Evolutionary conservation across 2,113 vertebrate genomes (phyloP).

Genomic region (Strigops habroptila): DNA sequence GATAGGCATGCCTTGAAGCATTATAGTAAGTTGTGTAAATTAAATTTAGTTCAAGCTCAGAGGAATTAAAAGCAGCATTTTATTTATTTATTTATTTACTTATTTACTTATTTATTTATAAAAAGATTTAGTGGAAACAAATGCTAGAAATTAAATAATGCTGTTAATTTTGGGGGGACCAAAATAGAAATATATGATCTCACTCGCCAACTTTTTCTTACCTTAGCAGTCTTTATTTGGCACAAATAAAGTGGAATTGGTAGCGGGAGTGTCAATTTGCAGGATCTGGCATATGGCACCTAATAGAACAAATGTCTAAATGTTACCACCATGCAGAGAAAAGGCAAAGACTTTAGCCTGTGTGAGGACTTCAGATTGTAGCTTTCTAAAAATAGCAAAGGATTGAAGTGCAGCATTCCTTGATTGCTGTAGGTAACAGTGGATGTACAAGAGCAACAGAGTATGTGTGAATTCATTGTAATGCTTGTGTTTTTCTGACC

Average conservation of each 20-base stretch:
- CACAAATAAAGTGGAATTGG: not conserved
- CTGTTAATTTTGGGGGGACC: not conserved
- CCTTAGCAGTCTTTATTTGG: not conserved
- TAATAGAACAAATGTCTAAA: not conserved
- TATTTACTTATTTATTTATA: not conserved
- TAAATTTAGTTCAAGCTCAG: not conserved
- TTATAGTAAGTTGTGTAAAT: not conserved
- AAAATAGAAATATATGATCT: not conserved
- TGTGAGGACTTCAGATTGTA: not conserved
- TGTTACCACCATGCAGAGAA: not conserved
- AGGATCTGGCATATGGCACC: not conserved
- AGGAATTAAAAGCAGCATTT: not conserved
- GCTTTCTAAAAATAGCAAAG: not conserved
- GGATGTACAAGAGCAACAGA: not conserved
- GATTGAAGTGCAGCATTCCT: not conserved
- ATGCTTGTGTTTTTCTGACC: not conserved
- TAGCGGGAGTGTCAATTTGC: not conserved
- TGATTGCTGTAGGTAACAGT: not conserved
- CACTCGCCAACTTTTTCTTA: not conserved
- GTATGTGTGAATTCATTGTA: not conserved
- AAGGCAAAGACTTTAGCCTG: not conserved
- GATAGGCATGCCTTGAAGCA: not conserved
- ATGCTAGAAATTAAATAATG: not conserved
- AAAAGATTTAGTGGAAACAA: not conserved
- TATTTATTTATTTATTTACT: accelerated